A percentile compares a stretch with the other conserved stretches of the same genome.
These are phyloP conservation scores for Felis catus DNA, from an alignment of 2,113 vertebrate genomes.

Conservation along the genomic window DNA sequence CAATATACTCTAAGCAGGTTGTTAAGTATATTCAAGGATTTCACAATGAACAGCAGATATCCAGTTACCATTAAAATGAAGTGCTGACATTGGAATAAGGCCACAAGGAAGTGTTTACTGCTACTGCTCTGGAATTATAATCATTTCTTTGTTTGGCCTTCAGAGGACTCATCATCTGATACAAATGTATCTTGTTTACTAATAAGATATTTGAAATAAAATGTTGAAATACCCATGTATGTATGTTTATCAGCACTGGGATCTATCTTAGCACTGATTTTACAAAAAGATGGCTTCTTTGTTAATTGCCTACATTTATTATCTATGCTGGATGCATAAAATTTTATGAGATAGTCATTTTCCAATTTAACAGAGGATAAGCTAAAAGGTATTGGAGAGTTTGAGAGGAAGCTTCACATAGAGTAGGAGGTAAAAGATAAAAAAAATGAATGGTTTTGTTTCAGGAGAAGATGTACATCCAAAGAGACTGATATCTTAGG, in stretches of 20 bases:
- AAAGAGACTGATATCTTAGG: not conserved
- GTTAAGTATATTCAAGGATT: slow-evolving; percentile 83
- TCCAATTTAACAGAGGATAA: not conserved
- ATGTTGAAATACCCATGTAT: not conserved
- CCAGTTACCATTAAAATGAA: slow-evolving; percentile 83
- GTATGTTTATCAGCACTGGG: not conserved
- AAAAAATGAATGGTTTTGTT: not conserved
- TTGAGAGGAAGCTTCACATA: not conserved
- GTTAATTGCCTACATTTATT: not conserved
- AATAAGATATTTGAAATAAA: slow-evolving; percentile 55
- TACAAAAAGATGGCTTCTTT: not conserved
- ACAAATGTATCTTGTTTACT: slow-evolving; percentile 10
- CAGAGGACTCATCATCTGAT: not conserved
- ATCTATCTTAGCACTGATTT: not conserved
- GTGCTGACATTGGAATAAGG: slow-evolving; percentile 73
- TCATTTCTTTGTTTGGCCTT: slow-evolving; percentile 53
- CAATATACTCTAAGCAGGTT: slow-evolving; percentile 77
- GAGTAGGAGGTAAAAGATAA: not conserved
- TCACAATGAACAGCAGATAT: slow-evolving; percentile 79
- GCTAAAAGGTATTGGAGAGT: not conserved
- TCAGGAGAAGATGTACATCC: not conserved
- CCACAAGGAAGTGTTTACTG: slow-evolving; percentile 73
- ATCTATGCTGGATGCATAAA: not conserved
- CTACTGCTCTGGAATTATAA: slow-evolving; percentile 69
- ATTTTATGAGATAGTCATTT: not conserved